phyloP scores from a whole-genome alignment of 2,888 invertebrate genomes.

The Luperina testacea region DNA sequence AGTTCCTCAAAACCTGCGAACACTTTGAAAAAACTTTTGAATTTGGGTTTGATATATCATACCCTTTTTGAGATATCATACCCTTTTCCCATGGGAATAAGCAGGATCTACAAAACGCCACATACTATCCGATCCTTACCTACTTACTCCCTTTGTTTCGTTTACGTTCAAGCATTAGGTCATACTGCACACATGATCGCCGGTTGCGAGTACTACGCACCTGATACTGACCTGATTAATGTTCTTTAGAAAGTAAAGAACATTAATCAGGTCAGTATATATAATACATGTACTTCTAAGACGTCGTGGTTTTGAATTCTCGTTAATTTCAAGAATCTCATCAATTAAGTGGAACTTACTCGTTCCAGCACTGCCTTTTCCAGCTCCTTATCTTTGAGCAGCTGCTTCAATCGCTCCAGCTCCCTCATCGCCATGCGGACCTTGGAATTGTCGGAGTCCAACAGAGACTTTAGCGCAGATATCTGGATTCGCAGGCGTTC shows the following conservation, averaged over 20 bases:
- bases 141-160: not conserved
- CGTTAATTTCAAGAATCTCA: not conserved
- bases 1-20: not conserved
- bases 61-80: no score
- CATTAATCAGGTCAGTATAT: not conserved
- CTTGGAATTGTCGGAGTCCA: slow-evolving; percentile 90
- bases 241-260: no score
- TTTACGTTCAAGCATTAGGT: not conserved
- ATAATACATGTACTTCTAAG: not conserved
- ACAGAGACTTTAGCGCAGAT: slow-evolving; percentile 88
- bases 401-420: slow-evolving; percentile 85
- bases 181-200: not conserved
- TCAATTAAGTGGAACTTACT: slow-evolving; percentile 65
- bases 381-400: slow-evolving; percentile 82
- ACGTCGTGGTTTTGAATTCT: not conserved
- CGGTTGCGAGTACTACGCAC: not conserved
- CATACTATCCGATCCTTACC: not conserved
- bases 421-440: slow-evolving; percentile 86
- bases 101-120: not conserved
- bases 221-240: no score
- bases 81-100: not conserved
- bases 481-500: slow-evolving; percentile 90
- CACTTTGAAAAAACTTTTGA: not conserved
- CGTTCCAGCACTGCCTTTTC: slow-evolving; percentile 85
- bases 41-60: not conserved